phyloP scores from a whole-genome alignment of 2,113 vertebrate species.

The Geococcyx californianus region DNA sequence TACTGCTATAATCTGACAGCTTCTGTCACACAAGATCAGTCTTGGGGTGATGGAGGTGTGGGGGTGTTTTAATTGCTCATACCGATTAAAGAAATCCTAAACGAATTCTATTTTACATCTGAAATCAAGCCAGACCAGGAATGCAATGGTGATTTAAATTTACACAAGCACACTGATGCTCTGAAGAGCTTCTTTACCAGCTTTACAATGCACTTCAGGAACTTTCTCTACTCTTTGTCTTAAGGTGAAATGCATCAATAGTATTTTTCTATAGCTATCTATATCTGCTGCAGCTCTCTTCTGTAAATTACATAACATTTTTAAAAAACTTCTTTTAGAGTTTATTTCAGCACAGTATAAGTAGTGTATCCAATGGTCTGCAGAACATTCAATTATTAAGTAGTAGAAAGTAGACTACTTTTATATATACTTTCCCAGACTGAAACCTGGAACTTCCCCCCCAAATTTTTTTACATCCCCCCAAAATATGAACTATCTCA shows the following conservation, averaged over 20 bases:
- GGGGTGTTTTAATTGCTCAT: not conserved
- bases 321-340: not conserved
- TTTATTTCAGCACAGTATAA: not conserved
- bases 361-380: not conserved
- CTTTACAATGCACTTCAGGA: not conserved
- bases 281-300: not conserved
- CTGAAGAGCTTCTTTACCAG: not conserved
- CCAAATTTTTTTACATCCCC: not conserved
- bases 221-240: not conserved
- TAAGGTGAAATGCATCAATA: not conserved
- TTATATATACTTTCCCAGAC: not conserved
- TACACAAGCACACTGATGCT: not conserved
- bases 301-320: not conserved
- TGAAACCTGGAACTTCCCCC: not conserved
- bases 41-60: no score
- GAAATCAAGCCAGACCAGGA: not conserved
- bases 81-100: not conserved
- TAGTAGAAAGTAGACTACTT: not conserved
- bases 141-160: not conserved
- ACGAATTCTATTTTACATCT: not conserved
- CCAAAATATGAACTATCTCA: not conserved
- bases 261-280: not conserved
- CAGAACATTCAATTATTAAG: not conserved
- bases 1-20: not conserved
- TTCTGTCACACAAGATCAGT: not conserved